phyloP scores from a whole-genome alignment of 1,140 invertebrate species.

The Drosophila auraria region DNA sequence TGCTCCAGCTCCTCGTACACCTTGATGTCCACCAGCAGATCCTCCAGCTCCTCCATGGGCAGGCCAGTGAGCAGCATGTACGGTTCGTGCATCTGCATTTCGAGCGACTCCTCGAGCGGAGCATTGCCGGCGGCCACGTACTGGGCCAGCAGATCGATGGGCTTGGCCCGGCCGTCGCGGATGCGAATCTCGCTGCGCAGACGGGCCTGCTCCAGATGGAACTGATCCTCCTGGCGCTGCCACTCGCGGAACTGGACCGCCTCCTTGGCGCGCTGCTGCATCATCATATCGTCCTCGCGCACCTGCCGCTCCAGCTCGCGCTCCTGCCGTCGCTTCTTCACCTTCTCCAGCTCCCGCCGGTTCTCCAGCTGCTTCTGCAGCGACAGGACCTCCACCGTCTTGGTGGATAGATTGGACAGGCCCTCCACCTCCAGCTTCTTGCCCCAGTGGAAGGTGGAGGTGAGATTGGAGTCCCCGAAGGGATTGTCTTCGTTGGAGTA shows the following conservation, averaged over 20 bases:
- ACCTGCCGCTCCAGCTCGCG: constrained; percentile 95
- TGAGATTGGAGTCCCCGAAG: constrained; percentile 97
- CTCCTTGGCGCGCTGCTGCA: constrained; percentile 96
- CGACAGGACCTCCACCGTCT: constrained; percentile 94
- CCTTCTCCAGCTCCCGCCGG: constrained; percentile 94
- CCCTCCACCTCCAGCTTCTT: constrained; percentile 99
- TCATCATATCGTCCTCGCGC: constrained; percentile 95
- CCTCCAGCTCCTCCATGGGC: constrained; percentile 97
- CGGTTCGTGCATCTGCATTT: constrained; percentile 99
- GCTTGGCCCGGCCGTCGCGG: constrained; percentile 97
- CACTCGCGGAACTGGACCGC: constrained; percentile 97
- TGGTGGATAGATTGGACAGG: constrained; percentile 89
- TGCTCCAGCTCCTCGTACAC: constrained; percentile 95
- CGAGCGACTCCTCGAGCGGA: constrained; percentile 95
- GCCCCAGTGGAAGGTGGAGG: constrained; percentile 97
- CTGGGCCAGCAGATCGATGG: constrained; percentile 98
- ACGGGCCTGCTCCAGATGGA: constrained; percentile 95
- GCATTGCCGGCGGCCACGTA: constrained; percentile 94
- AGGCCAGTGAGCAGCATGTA: constrained; percentile 98
- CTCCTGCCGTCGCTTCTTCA: constrained; percentile 95
- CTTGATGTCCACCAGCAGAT: constrained; percentile 98
- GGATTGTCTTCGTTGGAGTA: constrained; percentile 99
- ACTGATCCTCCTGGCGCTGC: constrained; percentile 97
- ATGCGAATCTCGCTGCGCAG: constrained; percentile 97
- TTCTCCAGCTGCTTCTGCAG: constrained; percentile 96